phyloP scores from a whole-genome alignment of 2,888 invertebrate genomes.

The Athalia rosae region DNA sequence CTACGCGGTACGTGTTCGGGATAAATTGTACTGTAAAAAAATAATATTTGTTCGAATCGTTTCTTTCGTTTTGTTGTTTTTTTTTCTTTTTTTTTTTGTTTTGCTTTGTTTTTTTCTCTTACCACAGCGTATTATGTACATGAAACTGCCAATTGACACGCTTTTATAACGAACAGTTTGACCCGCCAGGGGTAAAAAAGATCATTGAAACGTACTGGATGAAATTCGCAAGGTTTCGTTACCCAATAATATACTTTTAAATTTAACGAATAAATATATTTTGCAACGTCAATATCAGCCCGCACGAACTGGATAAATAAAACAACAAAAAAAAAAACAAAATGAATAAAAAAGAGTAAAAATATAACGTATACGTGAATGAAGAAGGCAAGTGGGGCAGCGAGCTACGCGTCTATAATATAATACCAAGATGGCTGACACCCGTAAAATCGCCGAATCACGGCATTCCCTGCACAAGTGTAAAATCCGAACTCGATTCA shows the following conservation, averaged over 20 bases:
- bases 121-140: no score
- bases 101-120: no score
- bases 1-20: no score
- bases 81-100: no score
- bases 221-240: conserved; percentile 33
- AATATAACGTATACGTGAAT: not conserved
- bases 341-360: no score
- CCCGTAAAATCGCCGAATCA: conserved; percentile 37
- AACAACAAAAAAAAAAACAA: no score
- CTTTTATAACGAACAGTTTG: not conserved
- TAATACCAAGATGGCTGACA: conserved; percentile 27
- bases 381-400: not conserved
- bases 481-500: no score
- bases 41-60: no score
- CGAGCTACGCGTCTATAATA: conserved; percentile 13
- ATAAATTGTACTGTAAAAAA: no score
- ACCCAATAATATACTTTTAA: conserved; percentile 26
- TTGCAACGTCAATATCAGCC: conserved; percentile 5
- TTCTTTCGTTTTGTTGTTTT: no score
- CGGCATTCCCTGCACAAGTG: not conserved
- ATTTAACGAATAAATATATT: conserved; percentile 35
- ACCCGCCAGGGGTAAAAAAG: not conserved
- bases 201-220: not conserved
- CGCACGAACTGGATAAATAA: no score
- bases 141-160: no score